Percentiles rank a stretch among this genome's conserved stretches.
Evolutionary conservation across 30 jellyfish, hydroid and myxozoan genomes (phyloP).

Genomic region (Aurelia aurita): DNA sequence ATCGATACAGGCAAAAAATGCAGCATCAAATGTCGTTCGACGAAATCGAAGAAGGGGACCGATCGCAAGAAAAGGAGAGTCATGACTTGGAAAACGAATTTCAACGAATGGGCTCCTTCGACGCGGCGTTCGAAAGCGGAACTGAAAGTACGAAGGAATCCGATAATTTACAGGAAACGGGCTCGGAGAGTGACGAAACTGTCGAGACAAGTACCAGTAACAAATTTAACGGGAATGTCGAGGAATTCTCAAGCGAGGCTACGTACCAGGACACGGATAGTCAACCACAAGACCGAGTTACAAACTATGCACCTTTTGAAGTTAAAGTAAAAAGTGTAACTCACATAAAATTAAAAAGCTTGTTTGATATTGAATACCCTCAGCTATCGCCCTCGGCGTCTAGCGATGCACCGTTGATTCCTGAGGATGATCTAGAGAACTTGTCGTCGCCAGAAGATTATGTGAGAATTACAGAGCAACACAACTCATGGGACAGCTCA

Average conservation of each 20-base stretch:
- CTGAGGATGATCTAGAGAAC: background rate
- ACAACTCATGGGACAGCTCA: no score
- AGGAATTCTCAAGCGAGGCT: background rate
- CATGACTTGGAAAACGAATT: background rate
- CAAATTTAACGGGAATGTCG: background rate
- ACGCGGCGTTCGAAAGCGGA: background rate
- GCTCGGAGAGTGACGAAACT: background rate
- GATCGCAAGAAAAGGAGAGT: background rate
- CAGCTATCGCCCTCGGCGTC: slow-evolving; percentile 50
- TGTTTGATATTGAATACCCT: background rate
- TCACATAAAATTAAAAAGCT: background rate
- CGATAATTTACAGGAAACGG: slow-evolving; percentile 3
- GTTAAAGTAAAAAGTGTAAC: background rate
- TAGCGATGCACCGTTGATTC: slow-evolving; percentile 50
- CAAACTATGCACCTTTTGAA: background rate
- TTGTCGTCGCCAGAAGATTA: no score
- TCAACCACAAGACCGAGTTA: background rate
- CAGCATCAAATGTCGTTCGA: slow-evolving; percentile 63
- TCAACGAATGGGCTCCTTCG: background rate
- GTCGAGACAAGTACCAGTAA: background rate
- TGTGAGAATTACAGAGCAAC: no score
- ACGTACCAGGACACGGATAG: background rate
- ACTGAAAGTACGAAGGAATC: slow-evolving; percentile 1
- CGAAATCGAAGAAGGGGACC: slow-evolving; percentile 56
- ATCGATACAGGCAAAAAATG: slow-evolving; percentile 44